Percentiles rank a stretch among this genome's conserved stretches.
Conservation (phyloP, 2,888 invertebrate genomes). For the Pseudococcus viburni region DNA sequence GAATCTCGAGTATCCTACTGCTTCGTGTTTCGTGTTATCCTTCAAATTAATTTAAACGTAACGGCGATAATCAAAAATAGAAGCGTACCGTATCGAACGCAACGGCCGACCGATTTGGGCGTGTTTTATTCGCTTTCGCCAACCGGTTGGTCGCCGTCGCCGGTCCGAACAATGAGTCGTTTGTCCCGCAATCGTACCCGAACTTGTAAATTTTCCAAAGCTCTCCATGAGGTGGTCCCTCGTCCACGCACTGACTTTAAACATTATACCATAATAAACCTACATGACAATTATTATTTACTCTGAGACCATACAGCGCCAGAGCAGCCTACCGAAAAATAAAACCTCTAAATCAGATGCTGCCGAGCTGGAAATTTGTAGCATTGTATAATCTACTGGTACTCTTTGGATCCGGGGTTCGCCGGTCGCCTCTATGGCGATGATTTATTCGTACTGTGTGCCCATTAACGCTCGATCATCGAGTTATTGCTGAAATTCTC, state of each 20-base stretch:
- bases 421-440: not conserved
- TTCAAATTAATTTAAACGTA: slow-evolving; percentile 46
- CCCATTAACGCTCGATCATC: not conserved
- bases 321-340: not conserved
- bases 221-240: slow-evolving; percentile 31
- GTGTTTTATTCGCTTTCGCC: not conserved
- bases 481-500: not conserved
- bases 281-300: slow-evolving; percentile 41
- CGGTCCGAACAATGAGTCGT: slow-evolving; percentile 35
- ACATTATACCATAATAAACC: not conserved
- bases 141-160: slow-evolving; percentile 32
- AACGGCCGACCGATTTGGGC: slow-evolving; percentile 20
- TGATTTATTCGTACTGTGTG: not conserved
- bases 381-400: slow-evolving; percentile 8
- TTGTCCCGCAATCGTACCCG: not conserved
- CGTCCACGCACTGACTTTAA: not conserved
- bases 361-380: not conserved
- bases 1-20: slow-evolving; percentile 13
- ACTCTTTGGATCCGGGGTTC: not conserved
- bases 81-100: not conserved
- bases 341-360: not conserved
- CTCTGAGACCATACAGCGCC: slow-evolving; percentile 18
- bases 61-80: slow-evolving; percentile 34
- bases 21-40: slow-evolving; percentile 26
- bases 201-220: slow-evolving; percentile 44